Percentiles rank a stretch among this genome's conserved stretches.
These are phyloP conservation scores for Thamnophis elegans DNA, from an alignment of 2,797 vertebrate species.

Conservation along the genomic window DNA sequence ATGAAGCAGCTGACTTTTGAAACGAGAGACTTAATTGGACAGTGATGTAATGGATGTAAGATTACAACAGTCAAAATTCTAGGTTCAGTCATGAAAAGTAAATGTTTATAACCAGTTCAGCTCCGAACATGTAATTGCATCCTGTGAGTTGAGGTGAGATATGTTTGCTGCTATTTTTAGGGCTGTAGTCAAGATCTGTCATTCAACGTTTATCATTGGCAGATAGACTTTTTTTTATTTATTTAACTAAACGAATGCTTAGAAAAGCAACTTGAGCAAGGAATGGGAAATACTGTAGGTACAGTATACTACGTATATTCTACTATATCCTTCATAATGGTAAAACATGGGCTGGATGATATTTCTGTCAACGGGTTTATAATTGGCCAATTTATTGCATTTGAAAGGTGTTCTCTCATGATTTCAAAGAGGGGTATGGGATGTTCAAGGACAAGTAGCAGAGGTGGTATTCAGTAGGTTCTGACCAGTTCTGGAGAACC, in stretches of 20 bases:
- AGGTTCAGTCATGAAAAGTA: constrained; percentile 2
- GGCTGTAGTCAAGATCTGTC: not conserved
- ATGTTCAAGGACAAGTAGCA: not conserved
- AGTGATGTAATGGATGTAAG: not conserved
- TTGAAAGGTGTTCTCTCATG: not conserved
- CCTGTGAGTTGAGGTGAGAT: not conserved
- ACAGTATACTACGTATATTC: not conserved
- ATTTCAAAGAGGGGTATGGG: not conserved
- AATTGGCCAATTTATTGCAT: not conserved
- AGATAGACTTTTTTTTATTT: not conserved
- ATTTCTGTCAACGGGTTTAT: not conserved
- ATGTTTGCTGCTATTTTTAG: not conserved
- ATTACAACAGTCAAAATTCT: not conserved
- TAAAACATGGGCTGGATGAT: not conserved
- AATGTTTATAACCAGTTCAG: constrained; percentile 6
- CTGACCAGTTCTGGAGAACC: no score
- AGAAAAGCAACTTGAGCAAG: not conserved
- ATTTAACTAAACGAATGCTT: not conserved
- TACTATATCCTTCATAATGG: not conserved
- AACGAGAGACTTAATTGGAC: not conserved
- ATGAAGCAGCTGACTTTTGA: not conserved
- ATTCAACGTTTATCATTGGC: not conserved
- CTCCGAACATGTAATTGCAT: not conserved
- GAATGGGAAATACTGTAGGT: not conserved
- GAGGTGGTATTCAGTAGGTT: no score